Evolutionary conservation across 2,888 invertebrate species (phyloP).

Genomic region (Carcina quercana): DNA sequence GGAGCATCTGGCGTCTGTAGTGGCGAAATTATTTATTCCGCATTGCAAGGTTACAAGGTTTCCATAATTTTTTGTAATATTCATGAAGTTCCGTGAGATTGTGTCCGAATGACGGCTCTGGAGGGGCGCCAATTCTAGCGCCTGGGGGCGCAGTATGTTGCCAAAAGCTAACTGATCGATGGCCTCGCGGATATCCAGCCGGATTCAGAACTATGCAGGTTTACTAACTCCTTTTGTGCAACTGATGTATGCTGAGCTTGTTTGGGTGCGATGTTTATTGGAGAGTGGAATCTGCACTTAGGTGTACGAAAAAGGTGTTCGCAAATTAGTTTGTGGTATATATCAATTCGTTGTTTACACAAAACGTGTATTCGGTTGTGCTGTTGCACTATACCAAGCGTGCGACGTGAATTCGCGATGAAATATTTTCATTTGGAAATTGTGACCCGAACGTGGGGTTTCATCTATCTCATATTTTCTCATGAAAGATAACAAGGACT

Average conservation of each 20-base stretch:
- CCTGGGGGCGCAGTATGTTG: constrained; percentile 20
- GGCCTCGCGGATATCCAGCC: constrained; percentile 22
- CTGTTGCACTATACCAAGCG: too few species aligned
- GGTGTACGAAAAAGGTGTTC: too few species aligned
- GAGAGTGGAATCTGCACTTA: too few species aligned
- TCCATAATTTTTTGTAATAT: constrained; percentile 10
- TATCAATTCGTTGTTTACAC: too few species aligned
- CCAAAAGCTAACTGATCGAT: constrained; percentile 28
- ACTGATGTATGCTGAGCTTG: constrained; percentile 8
- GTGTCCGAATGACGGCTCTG: constrained; percentile 18
- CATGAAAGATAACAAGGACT: too few species aligned
- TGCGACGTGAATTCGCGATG: too few species aligned
- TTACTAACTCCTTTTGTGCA: constrained; percentile 8
- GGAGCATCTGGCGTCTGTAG: neutral
- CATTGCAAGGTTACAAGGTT: constrained; percentile 7
- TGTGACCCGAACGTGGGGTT: too few species aligned
- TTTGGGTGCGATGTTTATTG: too few species aligned
- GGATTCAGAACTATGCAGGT: constrained; percentile 18
- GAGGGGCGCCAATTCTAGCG: constrained; percentile 21
- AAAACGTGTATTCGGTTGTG: too few species aligned
- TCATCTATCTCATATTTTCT: too few species aligned
- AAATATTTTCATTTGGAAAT: too few species aligned
- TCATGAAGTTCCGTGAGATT: constrained; percentile 18
- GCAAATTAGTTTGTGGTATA: too few species aligned
- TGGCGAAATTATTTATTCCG: neutral